Evolutionary conservation across 2,797 vertebrate species (phyloP).

Genomic region (Coregonus ussuriensis): DNA sequence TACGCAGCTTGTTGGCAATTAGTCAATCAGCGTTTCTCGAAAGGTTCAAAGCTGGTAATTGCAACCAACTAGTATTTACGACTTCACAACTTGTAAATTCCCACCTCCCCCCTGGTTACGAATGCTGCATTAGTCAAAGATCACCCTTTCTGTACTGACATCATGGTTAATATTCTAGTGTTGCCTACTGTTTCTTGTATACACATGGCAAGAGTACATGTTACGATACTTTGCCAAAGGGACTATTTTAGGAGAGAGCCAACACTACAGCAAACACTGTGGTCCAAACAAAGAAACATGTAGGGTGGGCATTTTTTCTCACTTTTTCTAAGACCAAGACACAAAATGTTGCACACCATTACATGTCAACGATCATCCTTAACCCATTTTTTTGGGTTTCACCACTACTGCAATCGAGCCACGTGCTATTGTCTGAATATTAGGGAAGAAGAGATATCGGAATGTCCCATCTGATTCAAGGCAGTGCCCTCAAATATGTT

Average conservation of each 20-base stretch:
- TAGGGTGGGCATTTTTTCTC: conserved; percentile 22
- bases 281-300: conserved; percentile 39
- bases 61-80: too few species aligned
- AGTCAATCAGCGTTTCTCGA: too few species aligned
- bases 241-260: conserved; percentile 14
- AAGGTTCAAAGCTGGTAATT: too few species aligned
- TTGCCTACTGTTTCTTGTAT: conserved; percentile 24
- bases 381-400: background rate
- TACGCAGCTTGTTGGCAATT: too few species aligned
- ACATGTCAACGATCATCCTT: background rate
- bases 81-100: too few species aligned
- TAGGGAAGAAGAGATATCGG: background rate
- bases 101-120: too few species aligned
- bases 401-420: background rate
- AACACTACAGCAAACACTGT: conserved; percentile 43
- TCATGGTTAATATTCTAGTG: conserved; percentile 36
- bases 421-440: background rate
- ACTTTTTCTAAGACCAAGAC: conserved; percentile 37
- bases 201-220: conserved; percentile 15
- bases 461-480: background rate
- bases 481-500: background rate
- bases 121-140: conserved; percentile 13
- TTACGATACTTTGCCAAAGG: conserved; percentile 18
- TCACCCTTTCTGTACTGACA: conserved; percentile 31
- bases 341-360: conserved; percentile 22